A percentile compares a stretch with the other conserved stretches of the same genome.
phyloP scores from a whole-genome alignment of 2,797 vertebrate genomes.

The Vultur gryphus region DNA sequence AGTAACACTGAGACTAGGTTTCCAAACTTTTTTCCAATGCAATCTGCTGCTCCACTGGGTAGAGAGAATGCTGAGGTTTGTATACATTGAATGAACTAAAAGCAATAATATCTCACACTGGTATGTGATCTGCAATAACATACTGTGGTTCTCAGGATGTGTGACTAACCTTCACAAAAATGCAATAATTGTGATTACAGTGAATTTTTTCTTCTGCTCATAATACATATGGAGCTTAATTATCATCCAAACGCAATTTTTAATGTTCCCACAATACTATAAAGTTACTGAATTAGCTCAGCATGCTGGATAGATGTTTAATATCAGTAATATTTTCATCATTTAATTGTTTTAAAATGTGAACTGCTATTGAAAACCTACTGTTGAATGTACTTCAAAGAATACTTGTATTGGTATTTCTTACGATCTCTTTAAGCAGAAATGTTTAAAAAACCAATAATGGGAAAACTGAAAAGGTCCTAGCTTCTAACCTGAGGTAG shows the following conservation, averaged over 20 bases:
- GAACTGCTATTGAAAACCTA: conserved; percentile 38
- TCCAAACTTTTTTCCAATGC: neutral
- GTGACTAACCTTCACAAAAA: neutral
- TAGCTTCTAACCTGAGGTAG: neutral
- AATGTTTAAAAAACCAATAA: neutral
- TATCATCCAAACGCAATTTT: neutral
- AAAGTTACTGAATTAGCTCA: conserved; percentile 17
- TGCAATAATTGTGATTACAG: neutral
- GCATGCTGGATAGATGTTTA: neutral
- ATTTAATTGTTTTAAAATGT: conserved; percentile 36
- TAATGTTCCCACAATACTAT: neutral
- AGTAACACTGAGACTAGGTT: neutral
- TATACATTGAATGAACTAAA: neutral
- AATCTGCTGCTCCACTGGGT: neutral
- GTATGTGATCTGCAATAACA: neutral
- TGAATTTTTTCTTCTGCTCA: neutral
- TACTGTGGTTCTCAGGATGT: neutral
- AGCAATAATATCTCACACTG: neutral
- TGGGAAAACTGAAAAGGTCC: neutral
- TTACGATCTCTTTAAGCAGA: neutral
- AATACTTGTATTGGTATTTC: conserved; percentile 19
- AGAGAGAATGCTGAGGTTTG: neutral
- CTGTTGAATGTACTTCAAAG: conserved; percentile 7
- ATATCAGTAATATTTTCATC: conserved; percentile 11
- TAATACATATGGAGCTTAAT: neutral